Base-by-base conservation (phyloP, 2,113 vertebrate species). In the Tinamus guttatus region DNA sequence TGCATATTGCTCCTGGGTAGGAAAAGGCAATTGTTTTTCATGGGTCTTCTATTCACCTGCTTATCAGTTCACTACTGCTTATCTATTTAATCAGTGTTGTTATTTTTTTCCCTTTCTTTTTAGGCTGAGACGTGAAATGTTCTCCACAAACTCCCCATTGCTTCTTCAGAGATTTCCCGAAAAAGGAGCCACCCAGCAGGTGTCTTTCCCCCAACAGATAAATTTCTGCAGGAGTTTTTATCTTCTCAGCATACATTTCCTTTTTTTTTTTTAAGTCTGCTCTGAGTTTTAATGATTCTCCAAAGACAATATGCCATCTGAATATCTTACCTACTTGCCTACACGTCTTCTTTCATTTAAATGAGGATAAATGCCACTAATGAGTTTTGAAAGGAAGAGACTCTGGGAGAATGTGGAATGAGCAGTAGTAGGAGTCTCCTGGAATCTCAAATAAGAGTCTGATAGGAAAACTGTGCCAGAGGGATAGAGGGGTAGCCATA, bases 341-440 rank as follows among this genome's bases (percentile, higher is more conserved):
- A 43, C 8, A 15, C 38, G 84, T 60, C 68, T 92, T 93, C 91
- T 92, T 87, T 96, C 94, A 95, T 95, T 94, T 78, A 85, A 94
- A 96, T 92, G 90, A 93, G 75, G 85, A 93, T 95, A 97, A 97
- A 96, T 93, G 91, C 83, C 68, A 81, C 85, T 97, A 93, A 95
- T 94, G 95, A 92, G 93, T 95, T 96, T 93, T 94, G 94, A 97
- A 94, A 97, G 87, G 91, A 67, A 73, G 74, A 1, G 1, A 1
- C 90, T 95, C 74, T 0, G 0, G 14, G 30, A 92, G 95, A 95
- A 95, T 96, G 36, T 73, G 83, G 90, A 97, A 97, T 97, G 94
- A 97, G 82, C 43, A 14, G 76, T 14, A 82, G 65, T 27, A 81
- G n/a, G 36, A 83, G 34, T 59, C 2, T 1, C 36, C 58, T 43